Base-by-base conservation (phyloP, 2,797 vertebrate species). In the Steatocranus sp. region DNA sequence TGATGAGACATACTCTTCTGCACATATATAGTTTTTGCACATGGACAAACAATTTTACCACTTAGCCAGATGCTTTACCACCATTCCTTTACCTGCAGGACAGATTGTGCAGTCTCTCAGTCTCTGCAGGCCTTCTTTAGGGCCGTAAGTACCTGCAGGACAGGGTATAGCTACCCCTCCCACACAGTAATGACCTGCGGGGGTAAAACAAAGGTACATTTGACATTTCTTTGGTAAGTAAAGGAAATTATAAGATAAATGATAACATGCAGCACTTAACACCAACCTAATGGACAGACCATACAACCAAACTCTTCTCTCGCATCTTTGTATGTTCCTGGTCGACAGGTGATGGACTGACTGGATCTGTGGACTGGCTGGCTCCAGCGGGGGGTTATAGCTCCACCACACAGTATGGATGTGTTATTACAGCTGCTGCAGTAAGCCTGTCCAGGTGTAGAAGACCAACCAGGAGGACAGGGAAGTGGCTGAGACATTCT, bases 111-210 rank as follows among this genome's bases (percentile, higher is more conserved):
- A 96, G 86, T 96, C 95, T 68, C 84, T 96, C 82, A 93, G 83
- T 70, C 90, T 89, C 73, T 88, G 92, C 36, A 93, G 51, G 74
- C 95, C 96, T 78, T 96, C 95, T 85, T 92, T 95, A 32, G 90
- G 66, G 18, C 96, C 94, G 80, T 96, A 98, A 50, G 90, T 97
- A 82, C 97, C 96, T 32, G 94, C 93, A 68, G 95, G 97, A 89
- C 97, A 97, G 0, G 93, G 95, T 17, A 89, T 34, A 12, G 91
- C 83, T 8, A 92, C 82, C 48, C 94, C 95, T 75, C 91, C 93
- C 17, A 93, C 87, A 82, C 96, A 97, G 89, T 96, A 97, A 91
- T 96, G 91, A 86, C 97, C 97, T 98, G 27, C 6, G 5, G 11
- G 3, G 10, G 76, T 79, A 43, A 86, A 58, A 81, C 66, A 41